These are phyloP conservation scores for Pitangus sulphuratus DNA, from an alignment of 2,797 vertebrate genomes.

Conservation along the genomic window DNA sequence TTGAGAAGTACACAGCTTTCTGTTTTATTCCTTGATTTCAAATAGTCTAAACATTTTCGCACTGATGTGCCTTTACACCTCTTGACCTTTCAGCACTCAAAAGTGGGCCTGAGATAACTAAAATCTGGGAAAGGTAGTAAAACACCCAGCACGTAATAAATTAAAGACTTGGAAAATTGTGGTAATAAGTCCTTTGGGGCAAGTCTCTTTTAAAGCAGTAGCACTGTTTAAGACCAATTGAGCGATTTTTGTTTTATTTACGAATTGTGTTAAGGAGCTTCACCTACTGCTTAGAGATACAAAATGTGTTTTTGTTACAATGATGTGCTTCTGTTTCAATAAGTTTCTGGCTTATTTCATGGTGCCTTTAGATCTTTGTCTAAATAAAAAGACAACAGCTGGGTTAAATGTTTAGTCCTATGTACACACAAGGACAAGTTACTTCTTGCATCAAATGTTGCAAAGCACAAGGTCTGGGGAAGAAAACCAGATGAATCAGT, in stretches of 20 bases:
- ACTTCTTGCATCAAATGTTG: neutral
- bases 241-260: conserved; percentile 27
- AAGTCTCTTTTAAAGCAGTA: conserved; percentile 12
- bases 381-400: neutral
- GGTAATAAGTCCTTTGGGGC: conserved; percentile 44
- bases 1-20: conserved; percentile 16
- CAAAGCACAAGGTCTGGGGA: neutral
- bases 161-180: conserved; percentile 41
- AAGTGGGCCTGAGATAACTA: conserved; percentile 11
- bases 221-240: conserved; percentile 7
- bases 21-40: conserved; percentile 49
- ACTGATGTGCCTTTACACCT: conserved; percentile 1
- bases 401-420: neutral
- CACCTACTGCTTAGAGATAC: neutral
- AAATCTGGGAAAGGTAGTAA: conserved; percentile 2
- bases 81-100: conserved; percentile 48
- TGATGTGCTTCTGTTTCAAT: neutral
- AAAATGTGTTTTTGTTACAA: neutral
- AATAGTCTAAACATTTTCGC: neutral
- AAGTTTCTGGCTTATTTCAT: neutral
- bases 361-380: neutral
- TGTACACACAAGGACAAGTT: neutral
- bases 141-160: neutral
- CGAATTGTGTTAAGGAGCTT: neutral
- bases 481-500: neutral